Conservation (phyloP, 1,140 invertebrate species). For the Halictus rubicundus region DNA sequence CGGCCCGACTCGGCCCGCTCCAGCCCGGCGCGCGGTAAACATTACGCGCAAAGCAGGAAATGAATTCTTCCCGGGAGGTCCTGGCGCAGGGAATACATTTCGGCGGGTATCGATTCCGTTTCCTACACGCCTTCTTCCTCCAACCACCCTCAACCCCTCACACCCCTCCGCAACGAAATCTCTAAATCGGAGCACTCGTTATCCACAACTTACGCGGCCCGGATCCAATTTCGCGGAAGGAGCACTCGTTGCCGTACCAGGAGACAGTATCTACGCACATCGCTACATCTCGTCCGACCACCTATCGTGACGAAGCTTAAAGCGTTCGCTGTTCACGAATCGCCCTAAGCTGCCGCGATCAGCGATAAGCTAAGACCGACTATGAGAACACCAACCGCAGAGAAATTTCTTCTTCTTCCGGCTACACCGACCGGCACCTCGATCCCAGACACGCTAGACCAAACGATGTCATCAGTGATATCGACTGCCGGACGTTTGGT, state of each 20-base stretch:
- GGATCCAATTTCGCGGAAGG: conserved; percentile 32
- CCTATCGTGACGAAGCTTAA: conserved; percentile 37
- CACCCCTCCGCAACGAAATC: background rate
- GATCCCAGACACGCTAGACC: too few relatives aligned
- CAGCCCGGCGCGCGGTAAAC: background rate
- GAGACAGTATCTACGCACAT: conserved; percentile 40
- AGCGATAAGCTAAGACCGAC: conserved; percentile 29
- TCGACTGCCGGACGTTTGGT: too few relatives aligned
- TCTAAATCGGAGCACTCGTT: conserved; percentile 37
- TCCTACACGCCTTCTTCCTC: background rate
- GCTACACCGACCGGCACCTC: too few relatives aligned
- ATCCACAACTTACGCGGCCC: conserved; percentile 35
- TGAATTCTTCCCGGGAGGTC: conserved; percentile 9
- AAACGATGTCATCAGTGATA: too few relatives aligned
- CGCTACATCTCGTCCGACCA: conserved; percentile 11
- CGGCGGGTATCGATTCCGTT: conserved; percentile 29
- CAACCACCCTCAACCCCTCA: background rate
- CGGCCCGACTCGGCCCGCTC: too few relatives aligned
- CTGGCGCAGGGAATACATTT: conserved; percentile 3
- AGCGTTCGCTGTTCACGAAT: conserved; percentile 13
- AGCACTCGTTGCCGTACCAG: conserved; percentile 11
- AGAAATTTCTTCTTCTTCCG: too few relatives aligned
- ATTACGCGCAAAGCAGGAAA: conserved; percentile 2
- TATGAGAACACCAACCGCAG: too few relatives aligned
- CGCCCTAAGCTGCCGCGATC: conserved; percentile 38